Percentiles rank a stretch among this genome's conserved stretches.
Conservation (phyloP, 2,113 vertebrate genomes). For the Patagioenas fasciata region DNA sequence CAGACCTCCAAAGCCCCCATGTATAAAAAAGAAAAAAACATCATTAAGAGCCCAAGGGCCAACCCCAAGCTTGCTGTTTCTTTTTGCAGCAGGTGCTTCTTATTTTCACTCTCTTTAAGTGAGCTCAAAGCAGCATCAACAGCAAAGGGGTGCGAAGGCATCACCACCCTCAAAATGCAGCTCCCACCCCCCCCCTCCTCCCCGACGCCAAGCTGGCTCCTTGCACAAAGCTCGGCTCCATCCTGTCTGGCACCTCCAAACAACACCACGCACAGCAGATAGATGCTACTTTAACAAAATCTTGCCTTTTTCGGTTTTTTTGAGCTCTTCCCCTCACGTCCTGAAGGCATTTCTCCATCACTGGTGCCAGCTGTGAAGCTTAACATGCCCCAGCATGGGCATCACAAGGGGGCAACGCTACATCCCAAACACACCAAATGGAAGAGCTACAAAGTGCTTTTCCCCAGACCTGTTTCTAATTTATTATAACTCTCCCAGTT, state of each 20-base stretch:
- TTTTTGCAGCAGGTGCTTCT: background rate
- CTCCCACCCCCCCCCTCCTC: background rate
- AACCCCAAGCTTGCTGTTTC: background rate
- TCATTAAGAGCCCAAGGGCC: accelerated
- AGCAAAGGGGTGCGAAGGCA: background rate
- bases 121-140: background rate
- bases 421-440: background rate
- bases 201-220: accelerated
- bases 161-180: accelerated
- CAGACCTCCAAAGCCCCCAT: background rate
- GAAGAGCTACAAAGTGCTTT: background rate
- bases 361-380: background rate
- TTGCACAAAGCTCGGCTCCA: accelerated
- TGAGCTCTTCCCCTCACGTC: background rate
- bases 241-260: background rate
- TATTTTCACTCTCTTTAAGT: background rate
- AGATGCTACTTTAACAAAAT: background rate
- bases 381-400: accelerated
- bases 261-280: background rate
- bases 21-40: background rate
- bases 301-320: background rate
- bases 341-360: background rate
- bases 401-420: accelerated
- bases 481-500: background rate
- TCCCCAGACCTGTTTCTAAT: background rate